These are phyloP conservation scores for Hyles vespertilio DNA, from an alignment of 1,140 invertebrate genomes.

Conservation along the genomic window DNA sequence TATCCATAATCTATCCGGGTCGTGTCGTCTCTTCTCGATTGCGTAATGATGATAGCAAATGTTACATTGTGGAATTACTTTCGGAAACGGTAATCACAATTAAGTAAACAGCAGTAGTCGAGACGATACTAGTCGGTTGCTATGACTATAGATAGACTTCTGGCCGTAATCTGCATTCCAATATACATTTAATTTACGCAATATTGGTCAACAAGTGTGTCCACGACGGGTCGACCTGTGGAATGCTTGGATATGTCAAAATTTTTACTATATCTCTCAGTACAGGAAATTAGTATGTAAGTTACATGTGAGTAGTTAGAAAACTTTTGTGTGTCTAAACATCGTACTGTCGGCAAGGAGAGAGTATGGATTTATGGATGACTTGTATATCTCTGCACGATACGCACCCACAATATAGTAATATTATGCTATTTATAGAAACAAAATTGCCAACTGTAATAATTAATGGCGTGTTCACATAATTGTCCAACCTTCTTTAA, in stretches of 20 bases:
- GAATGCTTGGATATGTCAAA: constrained; percentile 30
- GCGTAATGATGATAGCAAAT: too few relatives aligned
- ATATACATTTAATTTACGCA: neutral
- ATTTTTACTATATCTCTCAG: constrained; percentile 70
- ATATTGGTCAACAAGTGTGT: neutral
- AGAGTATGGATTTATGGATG: constrained; percentile 1
- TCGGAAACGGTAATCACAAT: too few relatives aligned
- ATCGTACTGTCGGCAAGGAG: constrained; percentile 13
- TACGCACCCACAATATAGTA: neutral
- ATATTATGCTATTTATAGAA: too few relatives aligned
- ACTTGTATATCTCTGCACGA: too few relatives aligned
- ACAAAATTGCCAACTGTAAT: too few relatives aligned
- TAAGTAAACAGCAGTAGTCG: too few relatives aligned
- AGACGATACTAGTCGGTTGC: neutral
- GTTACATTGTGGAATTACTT: too few relatives aligned
- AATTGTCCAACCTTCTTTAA: too few relatives aligned
- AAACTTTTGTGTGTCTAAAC: constrained; percentile 37
- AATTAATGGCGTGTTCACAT: too few relatives aligned
- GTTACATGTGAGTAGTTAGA: constrained; percentile 60
- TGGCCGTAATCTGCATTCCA: constrained; percentile 6
- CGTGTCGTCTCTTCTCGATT: too few relatives aligned
- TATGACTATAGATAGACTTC: neutral
- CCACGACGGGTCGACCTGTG: neutral
- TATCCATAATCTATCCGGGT: too few relatives aligned
- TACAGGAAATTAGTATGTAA: constrained; percentile 71